Percentiles rank a stretch among this genome's conserved stretches.
These are phyloP conservation scores for Sialia sialis DNA, from an alignment of 2,113 vertebrate species.

Conservation along the genomic window DNA sequence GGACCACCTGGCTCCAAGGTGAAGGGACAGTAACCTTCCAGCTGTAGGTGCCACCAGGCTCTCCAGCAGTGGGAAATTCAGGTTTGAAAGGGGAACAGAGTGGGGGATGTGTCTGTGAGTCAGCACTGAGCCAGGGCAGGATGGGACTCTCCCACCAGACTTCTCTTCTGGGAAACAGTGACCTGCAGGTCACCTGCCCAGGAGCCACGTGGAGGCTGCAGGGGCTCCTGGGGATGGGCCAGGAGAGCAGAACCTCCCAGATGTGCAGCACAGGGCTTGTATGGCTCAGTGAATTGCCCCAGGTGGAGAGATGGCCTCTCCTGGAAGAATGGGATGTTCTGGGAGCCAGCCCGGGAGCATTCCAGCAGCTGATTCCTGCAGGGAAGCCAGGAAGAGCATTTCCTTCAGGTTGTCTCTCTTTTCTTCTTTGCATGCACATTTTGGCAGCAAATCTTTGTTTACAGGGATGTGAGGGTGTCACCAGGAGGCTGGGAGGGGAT, in stretches of 20 bases:
- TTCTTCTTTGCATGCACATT: not conserved
- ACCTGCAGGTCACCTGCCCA: not conserved
- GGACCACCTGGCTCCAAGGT: too few relatives aligned
- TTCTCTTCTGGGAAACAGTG: not conserved
- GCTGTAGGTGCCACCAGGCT: not conserved
- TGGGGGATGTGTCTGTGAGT: not conserved
- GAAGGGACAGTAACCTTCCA: not conserved
- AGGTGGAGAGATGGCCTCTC: accelerated
- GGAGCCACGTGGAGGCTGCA: not conserved
- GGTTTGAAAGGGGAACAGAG: not conserved
- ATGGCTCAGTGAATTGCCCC: not conserved
- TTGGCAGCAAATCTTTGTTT: not conserved
- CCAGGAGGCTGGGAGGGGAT: not conserved
- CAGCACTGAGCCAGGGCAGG: not conserved
- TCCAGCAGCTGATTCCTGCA: not conserved
- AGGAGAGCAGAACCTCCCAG: not conserved
- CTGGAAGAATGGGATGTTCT: not conserved
- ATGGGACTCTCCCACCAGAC: not conserved
- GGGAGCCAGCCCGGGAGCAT: not conserved
- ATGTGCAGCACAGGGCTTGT: not conserved
- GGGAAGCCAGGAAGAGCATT: not conserved
- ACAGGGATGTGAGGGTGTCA: not conserved
- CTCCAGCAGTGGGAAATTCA: not conserved
- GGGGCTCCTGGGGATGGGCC: not conserved
- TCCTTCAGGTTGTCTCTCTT: not conserved